Base-by-base conservation (phyloP, 2,888 invertebrate species). In the Zhengitettix transpicula region DNA sequence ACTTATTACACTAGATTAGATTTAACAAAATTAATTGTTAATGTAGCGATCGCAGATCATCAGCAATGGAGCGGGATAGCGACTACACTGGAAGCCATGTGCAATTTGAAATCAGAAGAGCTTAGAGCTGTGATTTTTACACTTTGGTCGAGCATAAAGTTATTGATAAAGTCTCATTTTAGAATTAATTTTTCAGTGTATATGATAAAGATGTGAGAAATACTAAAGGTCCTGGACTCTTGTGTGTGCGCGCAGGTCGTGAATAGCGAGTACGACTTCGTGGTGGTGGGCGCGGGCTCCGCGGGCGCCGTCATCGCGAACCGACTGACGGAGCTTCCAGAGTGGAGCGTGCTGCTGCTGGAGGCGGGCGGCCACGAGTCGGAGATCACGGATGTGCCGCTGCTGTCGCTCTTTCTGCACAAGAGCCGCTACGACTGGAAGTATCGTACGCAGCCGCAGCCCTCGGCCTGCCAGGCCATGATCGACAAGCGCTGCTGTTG, bases 291-390 rank as follows among this genome's bases (percentile, higher is more conserved):
- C 0, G 88, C 83, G 1, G 92, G 92, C 0, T 88, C 89, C 0
- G 91, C 91, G 0, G 92, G 92, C 0, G 16, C 63, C n/a, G 90
- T 93, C 0, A 64, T 94, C 10, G 90, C 89, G 0, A 91, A 89
- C 64, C 77, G 94, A 52, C 73, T 92, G 1, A 81, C 88, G 0
- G 91, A 90, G 70, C 77, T 87, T 17, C 78, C 83, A 7, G 78
- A 82, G 10, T 91, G 89, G 89, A 87, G 81, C 67, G 84, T 91
- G 0, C 72, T 92, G 55, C 72, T 92, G 12, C 68, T 92, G 54
- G 92, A 92, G 71, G 91, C 91, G 0, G 92, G 92, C 11, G 90
- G 89, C 0, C 88, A 89, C 65, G 91, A 92, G 71, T 89, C 87
- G 0, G 89, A 90, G 69, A 85, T 90, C 56, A 85, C 89, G 0